These are phyloP conservation scores for Microdon myrmicae DNA, from an alignment of 2,888 invertebrate species.

Conservation along the genomic window DNA sequence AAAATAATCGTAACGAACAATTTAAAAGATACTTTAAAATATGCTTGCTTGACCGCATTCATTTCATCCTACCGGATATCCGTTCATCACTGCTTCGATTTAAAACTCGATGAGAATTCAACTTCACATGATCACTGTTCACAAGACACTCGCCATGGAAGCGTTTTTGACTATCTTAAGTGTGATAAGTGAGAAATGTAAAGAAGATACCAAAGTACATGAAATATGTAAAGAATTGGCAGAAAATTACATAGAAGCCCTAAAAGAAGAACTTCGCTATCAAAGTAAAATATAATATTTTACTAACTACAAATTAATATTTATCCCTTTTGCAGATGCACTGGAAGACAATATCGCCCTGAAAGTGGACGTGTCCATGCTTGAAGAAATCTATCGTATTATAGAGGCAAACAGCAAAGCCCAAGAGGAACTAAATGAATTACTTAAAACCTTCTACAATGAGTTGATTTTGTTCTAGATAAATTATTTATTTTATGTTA, in stretches of 20 bases:
- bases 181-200: slow-evolving; percentile 19
- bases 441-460: slow-evolving; percentile 25
- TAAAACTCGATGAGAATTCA: no score
- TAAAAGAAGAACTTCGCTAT: slow-evolving; percentile 18
- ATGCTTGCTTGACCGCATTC: no score
- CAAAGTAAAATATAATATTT: slow-evolving; percentile 21
- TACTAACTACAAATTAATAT: not conserved
- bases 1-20: no score
- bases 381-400: slow-evolving; percentile 1
- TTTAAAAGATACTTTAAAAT: no score
- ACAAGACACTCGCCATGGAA: no score
- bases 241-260: slow-evolving; percentile 9
- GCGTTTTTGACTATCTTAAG: slow-evolving; percentile 13
- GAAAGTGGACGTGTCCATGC: slow-evolving; percentile 11
- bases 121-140: no score
- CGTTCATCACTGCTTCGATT: no score
- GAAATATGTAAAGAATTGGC: slow-evolving; percentile 14
- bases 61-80: no score
- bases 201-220: slow-evolving; percentile 13
- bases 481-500: not conserved
- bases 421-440: slow-evolving; percentile 2
- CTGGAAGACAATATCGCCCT: slow-evolving; percentile 27
- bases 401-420: slow-evolving; percentile 6
- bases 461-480: slow-evolving; percentile 10
- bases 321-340: slow-evolving; percentile 5